phyloP scores from a whole-genome alignment of 2,797 vertebrate genomes.

The Dryobates pubescens region DNA sequence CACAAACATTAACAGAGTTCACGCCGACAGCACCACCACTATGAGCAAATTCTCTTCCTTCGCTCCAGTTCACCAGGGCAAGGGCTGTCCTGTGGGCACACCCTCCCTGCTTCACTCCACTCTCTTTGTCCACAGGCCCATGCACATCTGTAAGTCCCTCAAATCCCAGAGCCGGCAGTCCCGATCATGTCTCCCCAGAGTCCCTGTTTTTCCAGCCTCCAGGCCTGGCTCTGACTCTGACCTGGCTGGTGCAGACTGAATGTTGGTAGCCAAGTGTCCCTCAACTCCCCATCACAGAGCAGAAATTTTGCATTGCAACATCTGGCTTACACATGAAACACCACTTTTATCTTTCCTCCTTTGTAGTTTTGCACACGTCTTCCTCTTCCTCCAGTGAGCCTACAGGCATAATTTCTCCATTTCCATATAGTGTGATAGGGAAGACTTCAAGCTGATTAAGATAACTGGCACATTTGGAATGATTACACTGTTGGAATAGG shows the following conservation, averaged over 20 bases:
- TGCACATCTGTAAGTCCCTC: accelerated
- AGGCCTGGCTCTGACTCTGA: not conserved
- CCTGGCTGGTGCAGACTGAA: not conserved
- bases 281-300: not conserved
- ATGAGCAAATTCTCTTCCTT: not conserved
- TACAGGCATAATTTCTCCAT: not conserved
- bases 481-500: not conserved
- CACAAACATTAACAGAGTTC: not conserved
- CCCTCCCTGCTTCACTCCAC: not conserved
- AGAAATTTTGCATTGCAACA: not conserved
- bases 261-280: not conserved
- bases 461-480: not conserved
- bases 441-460: not conserved
- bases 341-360: not conserved
- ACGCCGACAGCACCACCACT: not conserved
- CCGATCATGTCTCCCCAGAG: accelerated
- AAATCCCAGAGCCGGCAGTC: not conserved
- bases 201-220: not conserved
- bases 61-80: not conserved
- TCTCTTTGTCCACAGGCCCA: not conserved
- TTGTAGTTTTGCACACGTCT: not conserved
- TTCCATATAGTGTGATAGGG: not conserved
- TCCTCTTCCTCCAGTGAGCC: not conserved
- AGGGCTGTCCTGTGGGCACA: not conserved
- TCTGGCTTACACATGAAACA: accelerated